Conservation (phyloP, 2,113 vertebrate species). For the Lates calcarifer region DNA sequence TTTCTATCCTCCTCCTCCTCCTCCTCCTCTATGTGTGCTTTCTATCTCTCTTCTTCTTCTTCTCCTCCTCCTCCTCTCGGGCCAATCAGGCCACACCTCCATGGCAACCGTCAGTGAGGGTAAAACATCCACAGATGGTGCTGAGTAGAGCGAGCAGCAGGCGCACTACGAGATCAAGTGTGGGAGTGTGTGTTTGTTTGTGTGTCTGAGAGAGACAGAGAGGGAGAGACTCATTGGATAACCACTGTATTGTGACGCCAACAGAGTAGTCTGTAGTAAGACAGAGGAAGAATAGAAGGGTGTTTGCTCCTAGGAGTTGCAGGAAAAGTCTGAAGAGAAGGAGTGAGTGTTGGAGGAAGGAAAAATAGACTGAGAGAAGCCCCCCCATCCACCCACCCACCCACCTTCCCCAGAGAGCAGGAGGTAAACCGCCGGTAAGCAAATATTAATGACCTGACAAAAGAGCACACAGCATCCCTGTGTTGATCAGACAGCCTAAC, state of each 20-base stretch:
- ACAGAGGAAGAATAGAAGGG: conserved; percentile 43
- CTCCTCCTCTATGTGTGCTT: conserved; percentile 43
- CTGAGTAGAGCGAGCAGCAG: conserved; percentile 82
- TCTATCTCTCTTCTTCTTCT: conserved; percentile 53
- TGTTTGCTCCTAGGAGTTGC: conserved; percentile 45
- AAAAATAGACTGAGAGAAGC: conserved; percentile 63
- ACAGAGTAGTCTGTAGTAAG: conserved; percentile 41
- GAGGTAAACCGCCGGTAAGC: conserved; percentile 72
- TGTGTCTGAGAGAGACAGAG: conserved; percentile 64
- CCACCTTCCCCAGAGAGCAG: conserved; percentile 62
- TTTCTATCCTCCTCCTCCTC: conserved; percentile 48
- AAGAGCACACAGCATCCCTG: conserved; percentile 49
- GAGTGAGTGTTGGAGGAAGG: conserved; percentile 36
- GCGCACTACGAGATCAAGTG: conserved; percentile 76
- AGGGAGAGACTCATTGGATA: conserved; percentile 56
- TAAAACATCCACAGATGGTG: conserved; percentile 87
- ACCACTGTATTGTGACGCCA: conserved; percentile 56
- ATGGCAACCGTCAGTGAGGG: conserved; percentile 85
- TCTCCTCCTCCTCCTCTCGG: conserved; percentile 63
- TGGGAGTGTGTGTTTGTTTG: conserved; percentile 75
- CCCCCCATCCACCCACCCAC: conserved; percentile 8
- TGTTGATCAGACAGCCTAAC: conserved; percentile 50
- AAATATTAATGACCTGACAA: conserved; percentile 79
- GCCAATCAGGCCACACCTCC: conserved; percentile 87
- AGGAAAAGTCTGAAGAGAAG: conserved; percentile 56